phyloP scores from a whole-genome alignment of 2,797 vertebrate genomes.

The Vireo griseus region DNA sequence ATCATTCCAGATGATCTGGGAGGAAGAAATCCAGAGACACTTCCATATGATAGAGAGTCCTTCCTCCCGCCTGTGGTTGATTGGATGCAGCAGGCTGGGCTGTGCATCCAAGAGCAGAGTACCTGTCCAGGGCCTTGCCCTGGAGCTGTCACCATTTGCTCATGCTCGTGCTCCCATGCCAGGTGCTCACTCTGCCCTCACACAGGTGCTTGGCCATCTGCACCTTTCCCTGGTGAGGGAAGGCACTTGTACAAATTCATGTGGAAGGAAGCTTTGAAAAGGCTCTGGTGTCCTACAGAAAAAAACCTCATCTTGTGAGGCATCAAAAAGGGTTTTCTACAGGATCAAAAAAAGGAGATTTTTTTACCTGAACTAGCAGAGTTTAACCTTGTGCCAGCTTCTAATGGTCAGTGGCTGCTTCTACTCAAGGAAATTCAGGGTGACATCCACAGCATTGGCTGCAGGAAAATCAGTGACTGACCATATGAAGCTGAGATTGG shows the following conservation, averaged over 20 bases:
- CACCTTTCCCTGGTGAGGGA: neutral
- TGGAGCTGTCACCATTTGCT: neutral
- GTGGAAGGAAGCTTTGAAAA: accelerated
- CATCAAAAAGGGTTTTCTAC: neutral
- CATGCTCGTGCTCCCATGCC: accelerated
- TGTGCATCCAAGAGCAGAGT: neutral
- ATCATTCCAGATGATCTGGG: neutral
- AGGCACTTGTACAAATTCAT: neutral
- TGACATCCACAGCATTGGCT: neutral
- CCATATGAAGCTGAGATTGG: neutral
- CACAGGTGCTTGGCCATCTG: neutral
- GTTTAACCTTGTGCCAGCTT: neutral
- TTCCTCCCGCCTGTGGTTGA: neutral
- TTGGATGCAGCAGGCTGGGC: neutral
- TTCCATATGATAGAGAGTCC: neutral
- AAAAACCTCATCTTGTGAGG: neutral
- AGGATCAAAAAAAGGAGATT: neutral
- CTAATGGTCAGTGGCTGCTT: neutral
- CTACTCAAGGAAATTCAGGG: accelerated
- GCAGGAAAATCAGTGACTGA: neutral
- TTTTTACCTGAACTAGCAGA: neutral
- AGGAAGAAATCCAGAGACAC: neutral
- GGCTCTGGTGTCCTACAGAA: neutral
- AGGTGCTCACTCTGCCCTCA: accelerated
- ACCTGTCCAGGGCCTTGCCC: neutral